Percentiles rank a stretch among this genome's conserved stretches.
phyloP scores from a whole-genome alignment of 2,113 vertebrate genomes.

The Geothlypis trichas region DNA sequence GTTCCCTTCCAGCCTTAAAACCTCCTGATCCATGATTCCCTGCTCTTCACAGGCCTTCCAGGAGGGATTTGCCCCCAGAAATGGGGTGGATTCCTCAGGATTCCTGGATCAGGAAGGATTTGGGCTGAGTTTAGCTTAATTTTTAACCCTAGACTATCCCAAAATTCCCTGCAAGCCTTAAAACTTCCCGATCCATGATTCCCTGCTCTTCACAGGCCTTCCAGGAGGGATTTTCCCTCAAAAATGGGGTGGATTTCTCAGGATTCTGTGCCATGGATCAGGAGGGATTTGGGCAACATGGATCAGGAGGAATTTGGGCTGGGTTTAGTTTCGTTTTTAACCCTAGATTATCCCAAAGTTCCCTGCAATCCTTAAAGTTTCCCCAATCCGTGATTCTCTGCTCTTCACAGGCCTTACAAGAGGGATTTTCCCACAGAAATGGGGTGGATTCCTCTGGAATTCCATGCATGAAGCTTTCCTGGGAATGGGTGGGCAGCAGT shows the following conservation, averaged over 20 bases:
- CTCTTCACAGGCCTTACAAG: accelerated
- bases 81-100: neutral
- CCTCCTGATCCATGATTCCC: accelerated
- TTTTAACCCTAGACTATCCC: too few relatives aligned
- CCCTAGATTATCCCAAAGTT: neutral
- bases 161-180: too few relatives aligned
- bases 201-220: accelerated
- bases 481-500: neutral
- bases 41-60: accelerated
- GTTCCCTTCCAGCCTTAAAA: neutral
- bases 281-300: too few relatives aligned
- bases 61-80: neutral
- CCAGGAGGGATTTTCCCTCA: neutral
- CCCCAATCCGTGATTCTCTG: accelerated
- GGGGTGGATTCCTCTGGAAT: neutral
- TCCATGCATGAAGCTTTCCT: neutral
- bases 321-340: neutral
- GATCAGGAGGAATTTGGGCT: neutral
- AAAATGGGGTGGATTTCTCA: neutral
- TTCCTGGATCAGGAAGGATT: too few relatives aligned
- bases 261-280: neutral
- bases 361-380: neutral
- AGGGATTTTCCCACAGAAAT: neutral
- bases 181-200: too few relatives aligned
- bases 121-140: too few relatives aligned